These are phyloP conservation scores for Columba guinea DNA, from an alignment of 2,797 vertebrate species.

Conservation along the genomic window DNA sequence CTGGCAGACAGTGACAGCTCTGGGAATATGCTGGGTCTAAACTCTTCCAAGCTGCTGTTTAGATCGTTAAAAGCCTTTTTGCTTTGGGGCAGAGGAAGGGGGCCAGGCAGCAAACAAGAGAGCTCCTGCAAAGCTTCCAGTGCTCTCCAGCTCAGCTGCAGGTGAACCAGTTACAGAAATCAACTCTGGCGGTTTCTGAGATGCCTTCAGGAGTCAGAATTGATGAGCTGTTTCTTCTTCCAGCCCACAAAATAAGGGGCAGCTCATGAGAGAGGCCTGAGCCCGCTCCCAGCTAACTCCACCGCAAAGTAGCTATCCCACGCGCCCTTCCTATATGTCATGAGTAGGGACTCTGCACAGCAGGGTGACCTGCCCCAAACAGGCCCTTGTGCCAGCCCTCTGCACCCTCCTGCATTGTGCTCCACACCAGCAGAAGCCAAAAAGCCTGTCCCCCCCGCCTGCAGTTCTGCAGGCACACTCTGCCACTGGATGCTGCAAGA, in stretches of 20 bases:
- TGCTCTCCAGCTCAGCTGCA: not conserved
- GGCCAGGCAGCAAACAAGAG: not conserved
- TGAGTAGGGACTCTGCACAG: accelerated
- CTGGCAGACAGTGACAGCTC: not conserved
- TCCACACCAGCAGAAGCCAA: not conserved
- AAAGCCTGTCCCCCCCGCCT: accelerated
- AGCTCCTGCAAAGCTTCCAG: not conserved
- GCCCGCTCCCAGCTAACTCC: not conserved
- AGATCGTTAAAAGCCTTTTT: not conserved
- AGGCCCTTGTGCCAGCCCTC: not conserved
- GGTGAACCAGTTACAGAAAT: not conserved
- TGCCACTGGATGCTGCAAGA: accelerated
- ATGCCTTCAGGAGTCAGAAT: not conserved
- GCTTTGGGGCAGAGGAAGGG: not conserved
- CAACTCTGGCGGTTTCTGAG: not conserved
- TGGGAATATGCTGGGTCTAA: not conserved
- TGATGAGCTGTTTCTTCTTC: not conserved
- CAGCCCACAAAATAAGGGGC: not conserved
- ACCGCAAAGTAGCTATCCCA: not conserved
- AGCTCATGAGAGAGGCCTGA: not conserved
- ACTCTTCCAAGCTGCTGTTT: not conserved
- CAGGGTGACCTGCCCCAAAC: accelerated
- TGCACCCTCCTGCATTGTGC: accelerated
- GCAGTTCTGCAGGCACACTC: not conserved
- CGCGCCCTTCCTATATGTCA: accelerated